Evolutionary conservation across 1,140 invertebrate species (phyloP).

Genomic region (Diachasma alloeum): DNA sequence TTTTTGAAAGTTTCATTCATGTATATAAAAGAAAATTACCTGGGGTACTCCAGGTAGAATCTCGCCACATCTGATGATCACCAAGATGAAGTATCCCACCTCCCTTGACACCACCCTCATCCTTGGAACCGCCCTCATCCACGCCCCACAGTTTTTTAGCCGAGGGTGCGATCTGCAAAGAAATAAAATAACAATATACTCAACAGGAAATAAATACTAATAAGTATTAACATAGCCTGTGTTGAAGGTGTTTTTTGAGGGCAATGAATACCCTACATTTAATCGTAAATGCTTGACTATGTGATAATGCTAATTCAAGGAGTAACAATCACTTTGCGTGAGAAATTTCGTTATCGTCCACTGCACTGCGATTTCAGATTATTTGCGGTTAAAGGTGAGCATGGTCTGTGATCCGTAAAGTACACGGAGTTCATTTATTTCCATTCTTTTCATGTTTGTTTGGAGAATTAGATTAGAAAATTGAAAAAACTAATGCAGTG

Average conservation of each 20-base stretch:
- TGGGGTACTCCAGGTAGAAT: conserved; percentile 86
- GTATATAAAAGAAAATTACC: conserved; percentile 63
- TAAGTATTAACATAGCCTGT: not conserved
- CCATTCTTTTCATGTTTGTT: not conserved
- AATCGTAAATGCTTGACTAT: not conserved
- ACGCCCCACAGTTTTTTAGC: conserved; percentile 88
- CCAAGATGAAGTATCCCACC: conserved; percentile 80
- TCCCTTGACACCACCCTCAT: conserved; percentile 66
- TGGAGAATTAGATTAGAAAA: no score
- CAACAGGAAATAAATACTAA: not conserved
- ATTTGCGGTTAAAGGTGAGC: not conserved
- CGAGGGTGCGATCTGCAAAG: conserved; percentile 82
- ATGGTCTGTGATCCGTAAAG: not conserved
- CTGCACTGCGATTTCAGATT: not conserved
- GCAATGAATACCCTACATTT: not conserved
- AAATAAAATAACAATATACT: conserved; percentile 40
- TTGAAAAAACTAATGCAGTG: no score
- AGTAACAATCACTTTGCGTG: conserved; percentile 2
- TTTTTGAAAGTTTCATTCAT: not conserved
- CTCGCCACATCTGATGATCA: conserved; percentile 85
- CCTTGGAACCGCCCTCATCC: conserved; percentile 77
- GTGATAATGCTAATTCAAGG: not conserved
- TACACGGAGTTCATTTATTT: not conserved
- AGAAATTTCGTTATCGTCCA: not conserved
- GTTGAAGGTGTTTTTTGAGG: not conserved